Percentiles rank a stretch among this genome's conserved stretches.
phyloP scores from a whole-genome alignment of 2,888 invertebrate genomes.

The Limnephilus auricula region DNA sequence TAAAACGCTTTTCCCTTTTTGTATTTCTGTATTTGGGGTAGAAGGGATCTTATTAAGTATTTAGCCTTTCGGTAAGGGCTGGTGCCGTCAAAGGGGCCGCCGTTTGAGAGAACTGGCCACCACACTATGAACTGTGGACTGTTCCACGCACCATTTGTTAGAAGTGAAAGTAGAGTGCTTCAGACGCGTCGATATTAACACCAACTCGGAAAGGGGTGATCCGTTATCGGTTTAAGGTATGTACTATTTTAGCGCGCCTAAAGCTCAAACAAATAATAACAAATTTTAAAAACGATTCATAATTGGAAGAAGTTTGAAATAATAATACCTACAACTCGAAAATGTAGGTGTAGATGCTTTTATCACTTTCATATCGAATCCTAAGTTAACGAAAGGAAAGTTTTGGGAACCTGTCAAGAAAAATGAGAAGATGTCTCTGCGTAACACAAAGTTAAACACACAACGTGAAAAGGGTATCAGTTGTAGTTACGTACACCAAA shows the following conservation, averaged over 20 bases:
- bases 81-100: constrained; percentile 23
- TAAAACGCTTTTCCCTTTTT: too few relatives aligned
- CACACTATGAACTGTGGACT: background rate
- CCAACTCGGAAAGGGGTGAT: background rate
- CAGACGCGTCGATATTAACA: constrained; percentile 4
- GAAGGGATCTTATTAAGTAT: background rate
- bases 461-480: too few relatives aligned
- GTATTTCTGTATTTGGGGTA: background rate
- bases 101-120: background rate
- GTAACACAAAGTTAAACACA: too few relatives aligned
- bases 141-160: constrained; percentile 30
- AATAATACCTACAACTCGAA: too few relatives aligned
- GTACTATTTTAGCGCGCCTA: background rate
- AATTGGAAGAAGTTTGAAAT: background rate
- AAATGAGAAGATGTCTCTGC: too few relatives aligned
- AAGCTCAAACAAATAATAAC: background rate
- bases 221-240: background rate
- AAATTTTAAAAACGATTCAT: background rate
- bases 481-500: too few relatives aligned
- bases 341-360: too few relatives aligned
- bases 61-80: constrained; percentile 6
- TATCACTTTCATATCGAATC: too few relatives aligned
- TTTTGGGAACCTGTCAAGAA: too few relatives aligned
- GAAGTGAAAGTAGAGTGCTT: background rate
- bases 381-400: too few relatives aligned